Percentiles rank a stretch among this genome's conserved stretches.
Evolutionary conservation across 2,113 vertebrate species (phyloP).

Genomic region (Tonatia bakeri): DNA sequence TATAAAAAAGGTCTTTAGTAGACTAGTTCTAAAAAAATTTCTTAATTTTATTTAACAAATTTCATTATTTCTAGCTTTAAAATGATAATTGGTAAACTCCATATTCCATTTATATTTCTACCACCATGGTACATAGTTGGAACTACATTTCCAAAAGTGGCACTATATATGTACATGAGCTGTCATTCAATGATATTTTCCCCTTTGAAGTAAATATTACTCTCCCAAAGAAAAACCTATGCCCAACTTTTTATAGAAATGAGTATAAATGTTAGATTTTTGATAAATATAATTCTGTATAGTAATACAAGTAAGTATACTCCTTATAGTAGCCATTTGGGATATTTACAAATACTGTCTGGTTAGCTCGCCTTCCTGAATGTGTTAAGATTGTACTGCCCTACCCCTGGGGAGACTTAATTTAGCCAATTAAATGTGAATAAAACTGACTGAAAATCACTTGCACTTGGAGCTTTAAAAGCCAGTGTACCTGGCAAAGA

Average conservation of each 20-base stretch:
- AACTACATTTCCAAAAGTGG: background rate
- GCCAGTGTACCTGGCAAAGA: too few relatives aligned
- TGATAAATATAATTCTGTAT: background rate
- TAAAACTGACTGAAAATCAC: background rate
- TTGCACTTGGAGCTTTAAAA: background rate
- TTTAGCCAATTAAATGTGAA: background rate
- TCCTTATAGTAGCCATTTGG: background rate
- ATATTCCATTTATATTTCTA: background rate
- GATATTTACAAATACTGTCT: background rate
- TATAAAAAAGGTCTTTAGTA: background rate
- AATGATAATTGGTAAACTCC: background rate
- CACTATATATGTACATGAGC: background rate
- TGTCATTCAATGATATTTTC: background rate
- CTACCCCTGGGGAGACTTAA: background rate
- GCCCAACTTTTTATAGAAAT: conserved; percentile 15
- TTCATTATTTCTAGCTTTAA: conserved; percentile 2
- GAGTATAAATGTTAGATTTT: background rate
- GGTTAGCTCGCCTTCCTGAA: background rate
- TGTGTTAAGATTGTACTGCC: background rate
- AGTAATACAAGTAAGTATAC: background rate
- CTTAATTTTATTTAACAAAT: background rate
- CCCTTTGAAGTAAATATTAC: background rate
- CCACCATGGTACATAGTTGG: background rate
- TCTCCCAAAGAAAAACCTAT: background rate
- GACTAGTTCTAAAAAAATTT: background rate